Percentiles rank a stretch among this genome's conserved stretches.
Evolutionary conservation across 92 coral and sea anemone genomes (phyloP).

Genomic region (Metridium senile): DNA sequence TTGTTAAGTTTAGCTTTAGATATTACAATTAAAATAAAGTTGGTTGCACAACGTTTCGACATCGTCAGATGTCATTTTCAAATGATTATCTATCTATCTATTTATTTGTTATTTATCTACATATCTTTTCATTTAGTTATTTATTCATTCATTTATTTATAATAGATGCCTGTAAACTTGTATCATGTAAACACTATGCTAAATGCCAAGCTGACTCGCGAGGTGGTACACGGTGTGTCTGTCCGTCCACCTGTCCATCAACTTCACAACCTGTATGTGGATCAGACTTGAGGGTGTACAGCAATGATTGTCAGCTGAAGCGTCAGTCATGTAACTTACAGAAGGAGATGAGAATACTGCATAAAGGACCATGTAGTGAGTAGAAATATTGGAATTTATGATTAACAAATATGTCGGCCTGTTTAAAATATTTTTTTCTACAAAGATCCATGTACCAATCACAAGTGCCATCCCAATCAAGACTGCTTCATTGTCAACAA

Average conservation of each 20-base stretch:
- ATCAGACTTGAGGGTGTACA: slow-evolving; percentile 65
- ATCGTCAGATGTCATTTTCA: no score
- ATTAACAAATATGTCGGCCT: no score
- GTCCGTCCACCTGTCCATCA: slow-evolving; percentile 70
- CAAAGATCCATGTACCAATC: slow-evolving; percentile 63
- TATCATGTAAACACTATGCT: slow-evolving; percentile 64
- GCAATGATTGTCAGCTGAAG: slow-evolving; percentile 72
- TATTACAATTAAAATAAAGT: no score
- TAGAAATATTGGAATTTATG: background rate
- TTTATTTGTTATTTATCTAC: no score
- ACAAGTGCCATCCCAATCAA: slow-evolving; percentile 62
- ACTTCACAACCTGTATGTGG: slow-evolving; percentile 76
- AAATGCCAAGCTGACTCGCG: slow-evolving; percentile 60
- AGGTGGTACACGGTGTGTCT: slow-evolving; percentile 76
- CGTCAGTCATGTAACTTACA: slow-evolving; percentile 64
- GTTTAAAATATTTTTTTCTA: slow-evolving; percentile 1
- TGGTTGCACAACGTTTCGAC: no score
- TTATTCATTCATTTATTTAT: background rate
- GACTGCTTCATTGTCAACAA: slow-evolving; percentile 62
- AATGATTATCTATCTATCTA: no score
- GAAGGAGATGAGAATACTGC: slow-evolving; percentile 39
- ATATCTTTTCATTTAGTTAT: background rate
- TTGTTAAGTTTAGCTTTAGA: no score
- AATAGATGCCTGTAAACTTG: slow-evolving; percentile 77
- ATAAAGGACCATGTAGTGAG: slow-evolving; percentile 82